Conservation (phyloP, 2,113 vertebrate species). For the Lanius ludovicianus region DNA sequence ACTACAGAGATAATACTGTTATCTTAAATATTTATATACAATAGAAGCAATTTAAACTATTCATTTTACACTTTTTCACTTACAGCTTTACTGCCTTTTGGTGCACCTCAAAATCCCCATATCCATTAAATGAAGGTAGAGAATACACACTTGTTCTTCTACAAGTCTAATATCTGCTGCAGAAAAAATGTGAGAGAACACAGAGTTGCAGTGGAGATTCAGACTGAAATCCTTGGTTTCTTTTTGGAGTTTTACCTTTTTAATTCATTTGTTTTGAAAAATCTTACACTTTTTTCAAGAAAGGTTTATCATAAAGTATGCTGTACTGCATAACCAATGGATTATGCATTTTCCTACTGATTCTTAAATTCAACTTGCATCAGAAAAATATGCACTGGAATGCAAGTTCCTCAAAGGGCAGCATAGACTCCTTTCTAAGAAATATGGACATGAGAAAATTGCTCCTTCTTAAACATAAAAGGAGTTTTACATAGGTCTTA, state of each 20-base stretch:
- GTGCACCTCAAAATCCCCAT: background rate
- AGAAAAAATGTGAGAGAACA: background rate
- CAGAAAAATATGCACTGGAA: slow-evolving; percentile 36
- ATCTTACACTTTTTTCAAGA: background rate
- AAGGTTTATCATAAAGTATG: background rate
- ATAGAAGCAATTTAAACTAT: background rate
- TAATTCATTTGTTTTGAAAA: background rate
- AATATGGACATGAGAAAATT: slow-evolving; percentile 48
- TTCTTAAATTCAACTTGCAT: slow-evolving; percentile 9
- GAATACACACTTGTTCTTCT: background rate
- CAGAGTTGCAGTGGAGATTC: background rate
- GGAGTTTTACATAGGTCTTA: slow-evolving; percentile 57
- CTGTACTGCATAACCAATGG: slow-evolving; percentile 36
- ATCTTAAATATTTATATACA: background rate
- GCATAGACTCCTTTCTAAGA: slow-evolving; percentile 28
- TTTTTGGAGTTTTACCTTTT: background rate
- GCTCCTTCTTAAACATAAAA: slow-evolving; percentile 61
- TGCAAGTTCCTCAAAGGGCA: slow-evolving; percentile 30
- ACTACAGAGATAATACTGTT: background rate
- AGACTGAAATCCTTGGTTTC: background rate
- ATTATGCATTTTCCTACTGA: slow-evolving; percentile 35
- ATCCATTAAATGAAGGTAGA: background rate
- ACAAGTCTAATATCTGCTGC: background rate
- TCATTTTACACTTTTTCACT: background rate
- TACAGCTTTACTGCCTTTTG: background rate